phyloP scores from a whole-genome alignment of 2,113 vertebrate species.

The Oryzias celebensis region DNA sequence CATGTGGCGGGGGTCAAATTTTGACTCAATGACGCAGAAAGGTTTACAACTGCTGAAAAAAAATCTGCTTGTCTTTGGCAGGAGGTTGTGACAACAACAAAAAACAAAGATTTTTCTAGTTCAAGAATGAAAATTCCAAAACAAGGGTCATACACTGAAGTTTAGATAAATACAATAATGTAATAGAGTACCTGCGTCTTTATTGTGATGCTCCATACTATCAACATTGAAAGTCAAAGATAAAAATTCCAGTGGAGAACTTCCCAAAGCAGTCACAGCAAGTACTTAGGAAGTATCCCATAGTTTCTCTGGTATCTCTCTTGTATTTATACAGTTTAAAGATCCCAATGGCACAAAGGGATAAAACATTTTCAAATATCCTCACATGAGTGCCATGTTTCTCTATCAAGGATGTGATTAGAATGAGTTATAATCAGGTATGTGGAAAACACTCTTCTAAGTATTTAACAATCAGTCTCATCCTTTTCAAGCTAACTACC shows the following conservation, averaged over 20 bases:
- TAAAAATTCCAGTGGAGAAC: slow-evolving; percentile 56
- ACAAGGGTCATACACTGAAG: too few species aligned
- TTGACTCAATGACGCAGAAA: too few species aligned
- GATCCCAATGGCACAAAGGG: slow-evolving; percentile 39
- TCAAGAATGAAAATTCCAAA: too few species aligned
- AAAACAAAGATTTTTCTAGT: too few species aligned
- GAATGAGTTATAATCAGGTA: slow-evolving; percentile 67
- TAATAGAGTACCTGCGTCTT: too few species aligned
- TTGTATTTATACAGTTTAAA: slow-evolving; percentile 51
- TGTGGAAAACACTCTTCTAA: slow-evolving; percentile 8
- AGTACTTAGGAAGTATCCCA: slow-evolving; percentile 23
- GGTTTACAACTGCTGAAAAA: too few species aligned
- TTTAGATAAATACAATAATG: too few species aligned
- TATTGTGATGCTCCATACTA: too few species aligned
- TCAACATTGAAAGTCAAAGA: slow-evolving; percentile 29
- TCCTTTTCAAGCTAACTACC: slow-evolving; percentile 7
- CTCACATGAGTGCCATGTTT: slow-evolving; percentile 63
- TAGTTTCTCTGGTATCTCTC: slow-evolving; percentile 53
- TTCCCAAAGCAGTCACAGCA: too few species aligned
- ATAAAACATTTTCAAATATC: slow-evolving; percentile 51
- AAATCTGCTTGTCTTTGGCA: too few species aligned
- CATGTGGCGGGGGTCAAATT: too few species aligned
- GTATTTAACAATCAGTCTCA: neutral
- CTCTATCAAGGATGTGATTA: slow-evolving; percentile 70
- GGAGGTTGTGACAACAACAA: too few species aligned